These are phyloP conservation scores for Hemaris fuciformis DNA, from an alignment of 2,888 invertebrate genomes.

Conservation along the genomic window DNA sequence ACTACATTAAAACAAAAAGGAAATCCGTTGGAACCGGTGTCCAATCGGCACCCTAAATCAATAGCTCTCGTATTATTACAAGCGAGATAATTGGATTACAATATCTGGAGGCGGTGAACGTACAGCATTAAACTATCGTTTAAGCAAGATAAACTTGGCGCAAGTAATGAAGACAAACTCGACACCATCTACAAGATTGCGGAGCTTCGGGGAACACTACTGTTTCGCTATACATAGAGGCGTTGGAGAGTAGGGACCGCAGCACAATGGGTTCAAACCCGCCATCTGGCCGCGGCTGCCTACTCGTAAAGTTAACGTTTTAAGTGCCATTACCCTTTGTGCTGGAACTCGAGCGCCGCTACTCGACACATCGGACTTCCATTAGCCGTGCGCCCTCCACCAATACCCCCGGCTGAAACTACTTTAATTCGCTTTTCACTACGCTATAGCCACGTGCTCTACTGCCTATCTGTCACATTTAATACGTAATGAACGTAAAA, in stretches of 20 bases:
- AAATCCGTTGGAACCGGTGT: too few species aligned
- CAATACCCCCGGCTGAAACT: background rate
- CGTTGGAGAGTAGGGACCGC: background rate
- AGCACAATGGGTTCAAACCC: conserved; percentile 7
- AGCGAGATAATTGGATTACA: background rate
- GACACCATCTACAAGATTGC: background rate
- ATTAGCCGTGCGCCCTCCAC: conserved; percentile 19
- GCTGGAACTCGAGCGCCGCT: conserved; percentile 3
- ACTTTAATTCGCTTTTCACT: background rate
- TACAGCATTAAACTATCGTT: background rate
- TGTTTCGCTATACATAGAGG: background rate
- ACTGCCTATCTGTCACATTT: too few species aligned
- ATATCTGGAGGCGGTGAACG: background rate
- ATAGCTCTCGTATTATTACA: background rate
- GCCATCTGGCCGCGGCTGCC: conserved; percentile 9
- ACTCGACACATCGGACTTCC: conserved; percentile 26
- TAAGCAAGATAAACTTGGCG: too few species aligned
- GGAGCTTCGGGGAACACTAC: background rate
- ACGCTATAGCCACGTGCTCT: too few species aligned
- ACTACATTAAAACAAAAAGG: background rate
- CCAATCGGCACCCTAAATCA: too few species aligned
- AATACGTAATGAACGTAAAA: background rate
- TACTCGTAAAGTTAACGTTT: conserved; percentile 11
- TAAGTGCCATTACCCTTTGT: conserved; percentile 11
- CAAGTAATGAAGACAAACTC: too few species aligned